Base-by-base conservation (phyloP, 2,113 vertebrate species). In the Apus apus region DNA sequence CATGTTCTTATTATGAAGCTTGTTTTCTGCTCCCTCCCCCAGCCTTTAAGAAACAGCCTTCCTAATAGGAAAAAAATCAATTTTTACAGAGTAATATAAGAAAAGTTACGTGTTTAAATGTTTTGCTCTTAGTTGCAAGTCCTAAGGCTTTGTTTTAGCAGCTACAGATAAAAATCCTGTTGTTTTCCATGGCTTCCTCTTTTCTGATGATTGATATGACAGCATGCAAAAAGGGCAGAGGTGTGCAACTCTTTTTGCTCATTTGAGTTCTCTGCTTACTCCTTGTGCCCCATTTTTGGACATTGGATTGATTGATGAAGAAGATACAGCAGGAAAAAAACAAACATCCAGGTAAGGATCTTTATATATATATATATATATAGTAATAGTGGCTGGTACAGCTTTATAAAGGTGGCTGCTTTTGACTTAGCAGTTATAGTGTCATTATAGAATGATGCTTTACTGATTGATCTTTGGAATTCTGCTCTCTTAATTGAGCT, bases 401-500 rank as follows among this genome's bases (percentile, higher is more conserved):
- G 21, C 32, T 17, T 43, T 61, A 38, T 22, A 53, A 71, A 34
- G 32, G 25, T 45, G 26, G 4, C 38, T 81, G 15, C 22, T 74
- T 78, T 81, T 78, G 46, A 76, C 51, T 3, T 18, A 57, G 51
- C 66, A 62, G 19, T 40, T 48, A 6, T 1, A 36, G 40, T 70
- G 73, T 43, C 38, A 73, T 89, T 83, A 29, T 3, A 60, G 54
- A 88, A 32, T 2, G 21, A n/a, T 79, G 43, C 25, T 83, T 85
- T 79, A 60, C 32, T 27, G 36, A 57, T 70, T 27, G 36, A 57
- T 70, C 45, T 77, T 84, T 73, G 38, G 30, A 70, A 75, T 72
- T 71, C 82, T 67, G 2, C n/a, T 77, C 29, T 85, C 71, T 65
- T 90, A 93, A 96, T 81, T 95, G 86, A 78, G 22, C n/a, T 87